These are phyloP conservation scores for Drosophila triauraria DNA, from an alignment of 1,140 invertebrate species.

Conservation along the genomic window DNA sequence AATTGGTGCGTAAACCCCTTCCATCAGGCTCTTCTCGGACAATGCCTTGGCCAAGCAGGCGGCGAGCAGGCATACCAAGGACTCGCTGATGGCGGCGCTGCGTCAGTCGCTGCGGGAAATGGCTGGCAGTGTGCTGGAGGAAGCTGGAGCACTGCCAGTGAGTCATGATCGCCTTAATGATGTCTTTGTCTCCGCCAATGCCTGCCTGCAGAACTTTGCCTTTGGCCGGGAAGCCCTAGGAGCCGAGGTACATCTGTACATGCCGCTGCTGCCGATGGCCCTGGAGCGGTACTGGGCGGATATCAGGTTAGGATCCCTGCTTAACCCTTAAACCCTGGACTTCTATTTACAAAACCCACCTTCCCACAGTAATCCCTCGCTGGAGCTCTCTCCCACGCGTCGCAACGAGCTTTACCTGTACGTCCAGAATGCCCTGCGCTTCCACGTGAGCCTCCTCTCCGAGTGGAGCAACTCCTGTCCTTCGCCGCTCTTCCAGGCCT, in stretches of 20 bases:
- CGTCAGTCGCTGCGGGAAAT: slow-evolving; percentile 18
- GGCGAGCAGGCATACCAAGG: slow-evolving; percentile 14
- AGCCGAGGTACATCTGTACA: slow-evolving; percentile 14
- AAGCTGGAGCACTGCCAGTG: accelerated
- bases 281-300: slow-evolving; percentile 39
- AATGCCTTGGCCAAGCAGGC: slow-evolving; percentile 5
- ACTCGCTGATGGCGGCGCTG: slow-evolving; percentile 25
- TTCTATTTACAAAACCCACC: background rate
- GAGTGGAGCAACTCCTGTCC: slow-evolving; percentile 26
- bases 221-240: slow-evolving; percentile 48
- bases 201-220: slow-evolving; percentile 58
- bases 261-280: slow-evolving; percentile 40
- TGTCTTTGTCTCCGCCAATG: slow-evolving; percentile 48
- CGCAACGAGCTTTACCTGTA: slow-evolving; percentile 61
- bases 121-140: background rate
- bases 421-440: slow-evolving; percentile 60
- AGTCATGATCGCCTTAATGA: slow-evolving; percentile 37
- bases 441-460: slow-evolving; percentile 50
- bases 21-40: slow-evolving; percentile 54
- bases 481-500: background rate
- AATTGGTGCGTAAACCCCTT: background rate
- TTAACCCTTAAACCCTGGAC: too few relatives aligned
- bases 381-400: slow-evolving; percentile 52
- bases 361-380: background rate
- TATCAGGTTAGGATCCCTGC: slow-evolving; percentile 8